Conservation (phyloP, 23 tunicate genomes). For the Botrylloides violaceus region DNA sequence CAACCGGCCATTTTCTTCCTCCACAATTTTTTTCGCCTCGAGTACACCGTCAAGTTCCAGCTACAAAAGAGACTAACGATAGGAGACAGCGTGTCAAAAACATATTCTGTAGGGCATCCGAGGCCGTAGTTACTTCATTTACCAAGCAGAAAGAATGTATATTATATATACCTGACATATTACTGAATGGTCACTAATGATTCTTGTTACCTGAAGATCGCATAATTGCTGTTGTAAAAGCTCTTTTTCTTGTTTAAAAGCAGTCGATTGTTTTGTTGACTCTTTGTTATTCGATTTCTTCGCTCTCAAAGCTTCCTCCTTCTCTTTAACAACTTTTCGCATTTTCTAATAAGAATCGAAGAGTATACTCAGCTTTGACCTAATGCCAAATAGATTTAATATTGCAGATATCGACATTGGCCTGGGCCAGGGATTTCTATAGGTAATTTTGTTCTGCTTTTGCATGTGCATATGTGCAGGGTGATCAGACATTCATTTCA, state of each 20-base stretch:
- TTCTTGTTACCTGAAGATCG: slow-evolving; percentile 62
- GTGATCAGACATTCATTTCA: neutral
- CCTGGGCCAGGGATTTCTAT: too few relatives aligned
- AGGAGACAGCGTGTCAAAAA: too few relatives aligned
- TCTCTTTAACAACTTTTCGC: slow-evolving; percentile 31
- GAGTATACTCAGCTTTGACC: too few relatives aligned
- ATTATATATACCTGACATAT: too few relatives aligned
- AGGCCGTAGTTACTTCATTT: too few relatives aligned
- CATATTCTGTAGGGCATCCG: too few relatives aligned
- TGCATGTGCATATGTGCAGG: too few relatives aligned
- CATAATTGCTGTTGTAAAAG: slow-evolving; percentile 58
- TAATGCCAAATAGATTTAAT: too few relatives aligned
- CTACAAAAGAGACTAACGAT: slow-evolving; percentile 23
- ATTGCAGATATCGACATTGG: too few relatives aligned
- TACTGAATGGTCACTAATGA: too few relatives aligned
- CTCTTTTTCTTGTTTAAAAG: slow-evolving; percentile 46
- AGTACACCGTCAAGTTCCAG: slow-evolving; percentile 57
- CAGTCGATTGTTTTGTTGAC: slow-evolving; percentile 31
- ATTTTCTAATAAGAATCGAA: slow-evolving; percentile 34
- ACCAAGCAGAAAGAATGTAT: too few relatives aligned
- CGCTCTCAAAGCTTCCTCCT: slow-evolving; percentile 46
- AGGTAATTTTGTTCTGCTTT: too few relatives aligned
- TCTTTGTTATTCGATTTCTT: slow-evolving; percentile 40
- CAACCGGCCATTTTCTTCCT: slow-evolving; percentile 64
- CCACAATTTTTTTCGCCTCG: slow-evolving; percentile 40